Conservation (phyloP, 2,888 invertebrate species). For the Hydriomena furcata region DNA sequence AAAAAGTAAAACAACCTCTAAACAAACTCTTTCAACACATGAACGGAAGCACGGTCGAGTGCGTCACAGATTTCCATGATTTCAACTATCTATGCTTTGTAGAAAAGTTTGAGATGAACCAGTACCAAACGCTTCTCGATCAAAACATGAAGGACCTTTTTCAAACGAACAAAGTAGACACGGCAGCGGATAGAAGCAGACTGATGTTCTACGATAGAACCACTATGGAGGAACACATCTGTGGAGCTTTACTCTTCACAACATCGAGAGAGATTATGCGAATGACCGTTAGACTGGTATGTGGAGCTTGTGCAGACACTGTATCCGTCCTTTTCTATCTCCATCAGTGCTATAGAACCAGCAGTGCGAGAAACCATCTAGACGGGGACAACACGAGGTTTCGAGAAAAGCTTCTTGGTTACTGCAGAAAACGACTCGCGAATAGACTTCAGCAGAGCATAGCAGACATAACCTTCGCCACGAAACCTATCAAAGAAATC, state of each 20-base stretch:
- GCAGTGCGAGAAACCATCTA: conserved; percentile 59
- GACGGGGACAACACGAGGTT: conserved; percentile 66
- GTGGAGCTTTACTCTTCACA: conserved; percentile 56
- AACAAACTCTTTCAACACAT: conserved; percentile 65
- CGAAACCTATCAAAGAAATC: conserved; percentile 62
- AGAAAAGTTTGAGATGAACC: conserved; percentile 70
- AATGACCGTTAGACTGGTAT: conserved; percentile 62
- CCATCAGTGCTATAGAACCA: conserved; percentile 69
- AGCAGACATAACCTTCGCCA: conserved; percentile 58
- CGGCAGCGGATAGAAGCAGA: conserved; percentile 42
- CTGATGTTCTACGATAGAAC: conserved; percentile 67
- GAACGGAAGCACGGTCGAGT: conserved; percentile 57
- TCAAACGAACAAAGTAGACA: conserved; percentile 40
- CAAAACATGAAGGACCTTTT: conserved; percentile 61
- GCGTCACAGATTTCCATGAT: conserved; percentile 57
- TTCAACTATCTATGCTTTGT: conserved; percentile 62
- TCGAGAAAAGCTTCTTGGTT: conserved; percentile 67
- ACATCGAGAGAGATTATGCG: conserved; percentile 72
- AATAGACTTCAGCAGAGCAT: conserved; percentile 62
- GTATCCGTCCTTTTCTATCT: conserved; percentile 75
- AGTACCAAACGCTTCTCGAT: conserved; percentile 65
- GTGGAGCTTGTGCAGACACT: conserved; percentile 59
- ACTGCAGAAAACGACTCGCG: conserved; percentile 59
- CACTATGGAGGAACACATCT: conserved; percentile 69
- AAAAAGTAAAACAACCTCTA: conserved; percentile 39